Evolutionary conservation across 2,888 invertebrate genomes (phyloP).

Genomic region (Eumacrocentrus americanus): DNA sequence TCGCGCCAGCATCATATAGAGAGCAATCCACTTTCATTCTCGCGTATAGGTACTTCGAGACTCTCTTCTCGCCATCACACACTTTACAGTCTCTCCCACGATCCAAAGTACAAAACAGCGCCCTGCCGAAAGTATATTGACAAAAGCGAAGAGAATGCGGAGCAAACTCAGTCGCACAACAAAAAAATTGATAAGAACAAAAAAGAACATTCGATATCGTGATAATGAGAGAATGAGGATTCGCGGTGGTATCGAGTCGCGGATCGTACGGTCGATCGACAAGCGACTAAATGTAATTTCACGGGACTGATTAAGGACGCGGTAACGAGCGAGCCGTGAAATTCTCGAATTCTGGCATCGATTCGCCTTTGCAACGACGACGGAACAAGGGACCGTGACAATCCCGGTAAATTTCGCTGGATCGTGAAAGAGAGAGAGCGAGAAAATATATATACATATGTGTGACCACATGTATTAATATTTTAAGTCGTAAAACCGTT

Average conservation of each 20-base stretch:
- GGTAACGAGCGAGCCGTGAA: slow-evolving; percentile 42
- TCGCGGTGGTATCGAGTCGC: neutral
- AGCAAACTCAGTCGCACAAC: no score
- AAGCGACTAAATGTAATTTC: slow-evolving; percentile 41
- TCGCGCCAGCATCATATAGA: slow-evolving; percentile 8
- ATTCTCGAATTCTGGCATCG: slow-evolving; percentile 27
- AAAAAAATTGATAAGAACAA: no score
- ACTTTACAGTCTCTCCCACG: neutral
- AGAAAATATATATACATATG: neutral
- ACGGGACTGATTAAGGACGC: slow-evolving; percentile 41
- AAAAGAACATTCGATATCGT: neutral
- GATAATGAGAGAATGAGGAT: neutral
- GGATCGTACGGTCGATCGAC: slow-evolving; percentile 31
- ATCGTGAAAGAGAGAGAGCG: slow-evolving; percentile 7
- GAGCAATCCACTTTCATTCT: neutral
- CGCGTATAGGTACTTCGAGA: no score
- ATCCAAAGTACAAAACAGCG: neutral
- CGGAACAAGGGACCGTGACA: slow-evolving; percentile 24
- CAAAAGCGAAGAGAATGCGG: no score
- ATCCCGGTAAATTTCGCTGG: slow-evolving; percentile 4
- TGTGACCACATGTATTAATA: no score
- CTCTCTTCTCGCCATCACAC: no score
- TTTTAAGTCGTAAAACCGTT: no score
- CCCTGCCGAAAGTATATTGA: no score
- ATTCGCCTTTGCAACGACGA: slow-evolving; percentile 17